phyloP scores from a whole-genome alignment of 2,797 vertebrate species.

The Rhinichthys osculus region DNA sequence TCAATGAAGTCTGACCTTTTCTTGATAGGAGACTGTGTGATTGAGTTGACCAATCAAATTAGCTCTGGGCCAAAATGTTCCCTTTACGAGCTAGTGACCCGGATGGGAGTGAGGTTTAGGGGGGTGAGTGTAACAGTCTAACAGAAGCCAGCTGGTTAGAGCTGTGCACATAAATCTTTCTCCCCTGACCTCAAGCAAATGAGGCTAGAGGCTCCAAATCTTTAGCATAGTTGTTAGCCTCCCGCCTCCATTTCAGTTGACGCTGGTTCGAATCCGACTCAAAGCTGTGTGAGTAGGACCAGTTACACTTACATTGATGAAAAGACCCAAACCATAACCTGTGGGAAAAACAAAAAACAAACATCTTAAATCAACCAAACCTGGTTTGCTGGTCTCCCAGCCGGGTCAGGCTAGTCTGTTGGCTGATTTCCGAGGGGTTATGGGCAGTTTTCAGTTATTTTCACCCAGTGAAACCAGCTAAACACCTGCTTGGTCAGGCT shows the following conservation, averaged over 20 bases:
- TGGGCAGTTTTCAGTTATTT: not conserved
- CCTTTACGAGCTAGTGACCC: not conserved
- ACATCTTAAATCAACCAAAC: not conserved
- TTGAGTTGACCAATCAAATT: not conserved
- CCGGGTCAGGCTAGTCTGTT: not conserved
- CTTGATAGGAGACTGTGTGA: not conserved
- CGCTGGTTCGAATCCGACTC: not conserved
- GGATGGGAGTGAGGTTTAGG: not conserved
- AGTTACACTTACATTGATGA: not conserved
- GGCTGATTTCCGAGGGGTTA: not conserved
- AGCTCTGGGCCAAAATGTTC: not conserved
- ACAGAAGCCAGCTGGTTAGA: not conserved
- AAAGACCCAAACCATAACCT: not conserved
- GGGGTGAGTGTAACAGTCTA: too few relatives aligned
- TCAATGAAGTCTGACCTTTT: not conserved
- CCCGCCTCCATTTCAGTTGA: not conserved
- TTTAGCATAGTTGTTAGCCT: not conserved
- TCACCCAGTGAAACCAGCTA: not conserved
- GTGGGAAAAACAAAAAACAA: not conserved
- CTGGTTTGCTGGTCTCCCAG: not conserved
- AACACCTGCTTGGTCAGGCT: not conserved
- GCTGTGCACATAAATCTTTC: not conserved
- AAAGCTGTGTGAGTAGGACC: not conserved
- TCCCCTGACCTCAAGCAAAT: not conserved
- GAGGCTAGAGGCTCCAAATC: not conserved